These are phyloP conservation scores for Eriocheir sinensis DNA, from an alignment of 1,140 invertebrate species.

Conservation along the genomic window DNA sequence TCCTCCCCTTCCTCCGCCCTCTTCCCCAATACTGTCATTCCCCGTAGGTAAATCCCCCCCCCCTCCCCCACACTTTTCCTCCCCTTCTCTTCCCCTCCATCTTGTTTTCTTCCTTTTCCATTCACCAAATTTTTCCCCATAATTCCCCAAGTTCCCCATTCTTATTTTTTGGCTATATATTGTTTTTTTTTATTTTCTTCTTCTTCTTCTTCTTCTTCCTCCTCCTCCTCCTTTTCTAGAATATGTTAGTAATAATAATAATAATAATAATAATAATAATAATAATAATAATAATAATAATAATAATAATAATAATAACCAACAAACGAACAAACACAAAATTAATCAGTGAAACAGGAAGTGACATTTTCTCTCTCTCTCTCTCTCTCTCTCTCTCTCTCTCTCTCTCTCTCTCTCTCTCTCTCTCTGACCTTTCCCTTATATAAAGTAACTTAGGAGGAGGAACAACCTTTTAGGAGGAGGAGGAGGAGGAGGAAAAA, in stretches of 20 bases:
- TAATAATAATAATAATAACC: too few species aligned
- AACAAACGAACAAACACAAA: too few species aligned
- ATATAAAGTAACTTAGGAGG: not conserved
- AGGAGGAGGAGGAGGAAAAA: not conserved
- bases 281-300: too few species aligned
- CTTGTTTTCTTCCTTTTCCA: not conserved
- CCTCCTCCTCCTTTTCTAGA: too few species aligned
- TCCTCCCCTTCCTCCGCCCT: not conserved
- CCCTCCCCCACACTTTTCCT: not conserved
- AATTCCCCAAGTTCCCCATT: too few species aligned
- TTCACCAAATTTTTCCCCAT: too few species aligned
- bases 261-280: too few species aligned
- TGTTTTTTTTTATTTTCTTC: too few species aligned
- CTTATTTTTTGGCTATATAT: too few species aligned
- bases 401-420: slow-evolving; percentile 33
- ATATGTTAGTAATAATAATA: too few species aligned
- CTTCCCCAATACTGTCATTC: not conserved
- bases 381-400: not conserved
- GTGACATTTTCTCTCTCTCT: slow-evolving; percentile 19
- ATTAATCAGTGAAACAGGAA: too few species aligned
- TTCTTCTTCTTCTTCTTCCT: too few species aligned
- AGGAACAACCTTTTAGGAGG: not conserved
- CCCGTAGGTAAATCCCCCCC: not conserved
- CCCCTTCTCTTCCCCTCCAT: not conserved
- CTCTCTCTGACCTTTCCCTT: not conserved